Conservation (phyloP, 2,113 vertebrate genomes). For the Pseudorasbora parva region DNA sequence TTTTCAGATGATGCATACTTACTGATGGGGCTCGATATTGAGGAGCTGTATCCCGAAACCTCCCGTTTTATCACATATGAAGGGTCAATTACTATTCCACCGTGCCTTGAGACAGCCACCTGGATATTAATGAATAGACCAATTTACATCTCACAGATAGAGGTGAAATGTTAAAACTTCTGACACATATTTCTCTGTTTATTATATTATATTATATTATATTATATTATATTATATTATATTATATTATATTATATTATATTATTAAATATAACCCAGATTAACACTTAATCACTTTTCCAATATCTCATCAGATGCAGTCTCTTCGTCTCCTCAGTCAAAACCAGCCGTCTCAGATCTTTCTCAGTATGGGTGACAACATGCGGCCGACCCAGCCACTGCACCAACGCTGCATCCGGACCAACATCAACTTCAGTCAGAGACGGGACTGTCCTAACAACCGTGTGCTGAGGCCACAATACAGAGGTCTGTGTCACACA, state of each 20-base stretch:
- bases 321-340: constrained; percentile 95
- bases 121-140: constrained; percentile 99
- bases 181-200: not conserved
- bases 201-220: constrained; percentile 25
- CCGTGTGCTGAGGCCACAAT: constrained; percentile 91
- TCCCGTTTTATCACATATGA: constrained; percentile 95
- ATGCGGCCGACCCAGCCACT: constrained; percentile 89
- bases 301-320: constrained; percentile 82
- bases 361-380: constrained; percentile 97
- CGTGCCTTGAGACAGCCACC: constrained; percentile 92
- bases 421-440: constrained; percentile 97
- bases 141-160: constrained; percentile 94
- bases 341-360: constrained; percentile 96
- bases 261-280: not conserved
- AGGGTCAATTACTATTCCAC: constrained; percentile 92
- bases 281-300: not conserved
- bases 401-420: constrained; percentile 94
- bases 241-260: constrained; percentile 18
- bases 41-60: constrained; percentile 92
- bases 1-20: constrained; percentile 90
- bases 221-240: too few relatives aligned
- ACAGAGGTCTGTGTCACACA: constrained; percentile 82
- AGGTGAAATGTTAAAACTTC: constrained; percentile 74
- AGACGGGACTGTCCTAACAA: constrained; percentile 95
- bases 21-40: constrained; percentile 92